Evolutionary conservation across 64 coral and sea anemone species (phyloP).

Genomic region (Pocillopora verrucosa): DNA sequence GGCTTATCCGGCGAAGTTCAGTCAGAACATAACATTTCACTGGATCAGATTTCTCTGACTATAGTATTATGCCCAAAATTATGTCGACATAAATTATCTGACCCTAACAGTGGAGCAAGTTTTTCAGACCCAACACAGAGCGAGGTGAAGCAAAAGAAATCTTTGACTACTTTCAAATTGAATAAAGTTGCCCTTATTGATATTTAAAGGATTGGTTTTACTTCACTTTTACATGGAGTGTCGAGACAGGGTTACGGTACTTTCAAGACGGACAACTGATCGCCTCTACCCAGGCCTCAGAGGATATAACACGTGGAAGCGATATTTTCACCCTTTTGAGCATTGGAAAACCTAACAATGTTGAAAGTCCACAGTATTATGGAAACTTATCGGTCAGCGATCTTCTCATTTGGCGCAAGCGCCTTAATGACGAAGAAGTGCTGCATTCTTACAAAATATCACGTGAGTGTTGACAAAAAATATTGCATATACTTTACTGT

Average conservation of each 20-base stretch:
- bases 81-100: background rate
- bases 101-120: background rate
- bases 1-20: too few relatives aligned
- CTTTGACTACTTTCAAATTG: too few relatives aligned
- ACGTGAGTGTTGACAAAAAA: conserved; percentile 33
- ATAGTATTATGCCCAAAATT: too few relatives aligned
- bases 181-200: background rate
- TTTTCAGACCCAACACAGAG: too few relatives aligned
- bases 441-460: conserved; percentile 85
- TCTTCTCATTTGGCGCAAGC: conserved; percentile 74
- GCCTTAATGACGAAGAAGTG: conserved; percentile 66
- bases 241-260: conserved; percentile 56
- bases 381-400: conserved; percentile 82
- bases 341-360: conserved; percentile 73
- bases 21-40: too few relatives aligned
- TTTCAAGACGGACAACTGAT: conserved; percentile 69
- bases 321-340: conserved; percentile 70
- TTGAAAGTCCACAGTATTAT: conserved; percentile 68
- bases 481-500: too few relatives aligned
- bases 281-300: conserved; percentile 5
- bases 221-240: conserved; percentile 63
- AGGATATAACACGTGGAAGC: conserved; percentile 38
- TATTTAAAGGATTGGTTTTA: conserved; percentile 70
- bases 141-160: too few relatives aligned
- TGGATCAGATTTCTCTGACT: too few relatives aligned